Conservation (phyloP, 2,797 vertebrate genomes). For the Pseudomugil gertrudae region DNA sequence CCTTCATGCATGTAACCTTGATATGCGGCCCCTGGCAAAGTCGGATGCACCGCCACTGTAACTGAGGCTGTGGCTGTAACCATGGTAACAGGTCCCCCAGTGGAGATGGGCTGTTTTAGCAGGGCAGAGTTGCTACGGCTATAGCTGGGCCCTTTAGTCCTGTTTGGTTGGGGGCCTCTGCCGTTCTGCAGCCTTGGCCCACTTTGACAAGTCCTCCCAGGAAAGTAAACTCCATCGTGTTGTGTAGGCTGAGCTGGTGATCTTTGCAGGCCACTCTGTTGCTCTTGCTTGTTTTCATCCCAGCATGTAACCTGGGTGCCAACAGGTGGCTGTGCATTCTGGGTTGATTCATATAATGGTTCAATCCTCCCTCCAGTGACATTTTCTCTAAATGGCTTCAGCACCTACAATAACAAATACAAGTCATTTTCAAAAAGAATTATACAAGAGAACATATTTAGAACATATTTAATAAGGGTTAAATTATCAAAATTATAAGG, state of each 20-base stretch:
- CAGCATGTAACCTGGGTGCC: conserved; percentile 70
- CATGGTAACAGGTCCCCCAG: conserved; percentile 80
- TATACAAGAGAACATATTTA: background rate
- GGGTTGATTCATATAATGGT: conserved; percentile 53
- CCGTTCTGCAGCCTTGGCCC: conserved; percentile 74
- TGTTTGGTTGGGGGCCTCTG: conserved; percentile 82
- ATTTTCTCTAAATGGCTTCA: conserved; percentile 90
- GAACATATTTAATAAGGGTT: too few relatives aligned
- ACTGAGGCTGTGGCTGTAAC: conserved; percentile 94
- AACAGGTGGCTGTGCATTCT: conserved; percentile 67
- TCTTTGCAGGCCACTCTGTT: conserved; percentile 66
- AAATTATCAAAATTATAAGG: background rate
- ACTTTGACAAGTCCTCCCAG: conserved; percentile 82
- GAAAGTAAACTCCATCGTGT: conserved; percentile 76
- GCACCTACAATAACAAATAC: conserved; percentile 80
- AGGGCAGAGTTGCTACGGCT: conserved; percentile 59
- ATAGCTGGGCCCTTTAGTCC: conserved; percentile 81
- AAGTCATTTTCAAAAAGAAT: conserved; percentile 14
- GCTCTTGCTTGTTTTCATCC: conserved; percentile 73
- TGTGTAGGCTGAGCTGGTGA: conserved; percentile 55
- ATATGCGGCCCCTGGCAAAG: conserved; percentile 88
- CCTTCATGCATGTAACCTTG: conserved; percentile 87
- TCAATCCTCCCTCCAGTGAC: conserved; percentile 74
- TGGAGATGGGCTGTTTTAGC: conserved; percentile 52
- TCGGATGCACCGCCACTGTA: conserved; percentile 92